Evolutionary conservation across 2,797 vertebrate genomes (phyloP).

Genomic region (Peromyscus eremicus): DNA sequence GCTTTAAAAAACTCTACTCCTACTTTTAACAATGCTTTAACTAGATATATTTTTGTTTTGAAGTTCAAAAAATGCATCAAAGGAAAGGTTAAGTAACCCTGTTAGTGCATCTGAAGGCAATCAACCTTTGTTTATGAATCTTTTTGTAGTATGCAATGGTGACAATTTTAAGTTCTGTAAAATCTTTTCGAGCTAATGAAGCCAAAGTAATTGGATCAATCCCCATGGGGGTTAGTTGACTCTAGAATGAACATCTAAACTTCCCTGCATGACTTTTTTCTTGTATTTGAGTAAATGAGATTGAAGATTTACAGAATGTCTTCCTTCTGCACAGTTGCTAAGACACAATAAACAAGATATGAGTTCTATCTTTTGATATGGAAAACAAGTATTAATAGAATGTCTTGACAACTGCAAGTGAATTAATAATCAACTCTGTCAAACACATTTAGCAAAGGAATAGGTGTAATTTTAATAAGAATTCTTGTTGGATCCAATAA

Average conservation of each 20-base stretch:
- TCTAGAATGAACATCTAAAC: neutral
- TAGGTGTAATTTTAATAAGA: neutral
- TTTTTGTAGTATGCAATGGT: neutral
- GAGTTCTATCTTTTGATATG: neutral
- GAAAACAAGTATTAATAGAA: neutral
- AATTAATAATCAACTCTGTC: neutral
- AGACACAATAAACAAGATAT: neutral
- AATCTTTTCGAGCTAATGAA: neutral
- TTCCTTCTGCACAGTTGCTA: neutral
- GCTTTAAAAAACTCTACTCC: neutral
- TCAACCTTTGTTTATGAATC: conserved; percentile 10
- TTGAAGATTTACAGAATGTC: neutral
- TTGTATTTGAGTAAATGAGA: neutral
- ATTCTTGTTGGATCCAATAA: neutral
- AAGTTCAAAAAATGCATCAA: conserved; percentile 35
- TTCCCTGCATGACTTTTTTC: neutral
- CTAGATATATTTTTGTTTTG: neutral
- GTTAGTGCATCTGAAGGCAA: neutral
- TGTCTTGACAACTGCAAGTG: neutral
- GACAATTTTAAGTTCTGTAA: neutral
- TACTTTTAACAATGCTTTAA: neutral
- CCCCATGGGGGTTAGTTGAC: neutral
- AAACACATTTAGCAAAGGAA: neutral
- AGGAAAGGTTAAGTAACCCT: neutral
- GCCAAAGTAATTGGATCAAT: neutral